Conservation (phyloP, 2,888 invertebrate genomes). For the Lycaena phlaeas region DNA sequence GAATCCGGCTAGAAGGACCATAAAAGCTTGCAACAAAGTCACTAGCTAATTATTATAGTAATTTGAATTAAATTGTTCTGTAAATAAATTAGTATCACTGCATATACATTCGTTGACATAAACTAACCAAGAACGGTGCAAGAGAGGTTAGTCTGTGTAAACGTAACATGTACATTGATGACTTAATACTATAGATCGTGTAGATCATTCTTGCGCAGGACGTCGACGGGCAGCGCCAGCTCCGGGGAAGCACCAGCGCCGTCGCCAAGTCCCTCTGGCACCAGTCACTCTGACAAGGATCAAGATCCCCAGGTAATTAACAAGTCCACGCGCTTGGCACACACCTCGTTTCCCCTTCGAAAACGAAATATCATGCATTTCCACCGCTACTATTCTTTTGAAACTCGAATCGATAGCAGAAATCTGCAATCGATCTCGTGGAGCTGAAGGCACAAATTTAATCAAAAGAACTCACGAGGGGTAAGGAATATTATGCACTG, state of each 20-base stretch:
- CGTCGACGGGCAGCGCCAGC: conserved; percentile 65
- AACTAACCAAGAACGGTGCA: conserved; percentile 27
- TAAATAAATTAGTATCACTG: conserved; percentile 30
- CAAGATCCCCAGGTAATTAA: conserved; percentile 82
- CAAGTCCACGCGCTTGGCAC: too few relatives aligned
- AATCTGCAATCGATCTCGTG: too few relatives aligned
- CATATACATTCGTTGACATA: conserved; percentile 40
- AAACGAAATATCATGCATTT: too few relatives aligned
- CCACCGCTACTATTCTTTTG: too few relatives aligned
- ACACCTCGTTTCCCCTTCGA: too few relatives aligned
- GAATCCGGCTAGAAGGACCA: too few relatives aligned
- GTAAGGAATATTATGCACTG: too few relatives aligned
- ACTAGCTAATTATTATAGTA: too few relatives aligned
- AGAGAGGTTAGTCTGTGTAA: conserved; percentile 41
- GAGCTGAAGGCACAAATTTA: too few relatives aligned
- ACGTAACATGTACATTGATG: conserved; percentile 52
- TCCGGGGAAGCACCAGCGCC: conserved; percentile 65
- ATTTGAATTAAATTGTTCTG: conserved; percentile 9
- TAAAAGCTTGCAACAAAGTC: too few relatives aligned
- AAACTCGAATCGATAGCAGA: too few relatives aligned
- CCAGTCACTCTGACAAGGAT: conserved; percentile 91
- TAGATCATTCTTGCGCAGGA: conserved; percentile 69
- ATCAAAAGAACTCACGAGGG: too few relatives aligned
- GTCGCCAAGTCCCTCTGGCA: conserved; percentile 89
- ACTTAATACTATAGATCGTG: conserved; percentile 61